A percentile compares a stretch with the other conserved stretches of the same genome.
These are phyloP conservation scores for Xylocopa sonorina DNA, from an alignment of 1,140 invertebrate genomes.

Conservation along the genomic window DNA sequence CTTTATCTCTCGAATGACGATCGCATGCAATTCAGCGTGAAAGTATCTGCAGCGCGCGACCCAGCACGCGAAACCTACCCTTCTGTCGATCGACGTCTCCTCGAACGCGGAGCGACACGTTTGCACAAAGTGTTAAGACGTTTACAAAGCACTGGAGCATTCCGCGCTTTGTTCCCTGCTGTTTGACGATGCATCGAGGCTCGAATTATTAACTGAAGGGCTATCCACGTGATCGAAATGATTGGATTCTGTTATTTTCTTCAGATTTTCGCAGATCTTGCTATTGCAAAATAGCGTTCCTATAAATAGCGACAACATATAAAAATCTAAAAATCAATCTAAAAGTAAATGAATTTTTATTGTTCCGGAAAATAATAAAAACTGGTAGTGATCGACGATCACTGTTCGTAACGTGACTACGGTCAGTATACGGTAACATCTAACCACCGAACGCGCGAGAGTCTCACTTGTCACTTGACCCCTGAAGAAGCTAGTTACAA, in stretches of 20 bases:
- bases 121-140: conserved; percentile 21
- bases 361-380: no score
- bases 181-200: background rate
- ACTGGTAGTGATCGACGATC: no score
- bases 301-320: no score
- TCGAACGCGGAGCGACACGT: background rate
- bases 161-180: conserved; percentile 3
- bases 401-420: no score
- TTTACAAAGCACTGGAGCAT: conserved; percentile 8
- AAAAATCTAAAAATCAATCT: no score
- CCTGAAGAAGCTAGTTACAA: no score
- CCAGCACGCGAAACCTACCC: background rate
- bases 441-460: no score
- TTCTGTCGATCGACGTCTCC: conserved; percentile 1
- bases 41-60: background rate
- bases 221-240: background rate
- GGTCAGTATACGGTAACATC: no score
- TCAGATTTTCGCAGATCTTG: no score
- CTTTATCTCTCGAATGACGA: conserved; percentile 44
- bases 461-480: no score
- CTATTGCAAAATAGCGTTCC: no score
- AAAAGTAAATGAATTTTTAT: no score
- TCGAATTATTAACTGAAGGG: background rate
- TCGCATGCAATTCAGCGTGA: conserved; percentile 30
- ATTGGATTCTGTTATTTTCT: background rate